phyloP scores from a whole-genome alignment of 2,797 vertebrate genomes.

The Schizothorax lantsangensis region DNA sequence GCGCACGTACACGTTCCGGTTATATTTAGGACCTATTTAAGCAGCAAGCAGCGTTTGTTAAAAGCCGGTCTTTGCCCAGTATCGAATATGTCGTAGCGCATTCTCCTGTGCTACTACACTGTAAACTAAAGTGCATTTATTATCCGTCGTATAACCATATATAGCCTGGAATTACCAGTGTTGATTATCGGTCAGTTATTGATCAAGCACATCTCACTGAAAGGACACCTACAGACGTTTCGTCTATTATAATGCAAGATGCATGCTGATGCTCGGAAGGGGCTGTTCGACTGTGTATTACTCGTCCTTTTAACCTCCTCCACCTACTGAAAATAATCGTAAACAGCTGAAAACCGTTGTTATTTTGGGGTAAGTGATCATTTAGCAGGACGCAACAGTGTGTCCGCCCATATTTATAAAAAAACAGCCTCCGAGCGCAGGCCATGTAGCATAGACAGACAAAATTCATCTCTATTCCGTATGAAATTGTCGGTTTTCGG shows the following conservation, averaged over 20 bases:
- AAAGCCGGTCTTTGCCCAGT: conserved; percentile 43
- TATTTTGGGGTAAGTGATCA: conserved; percentile 79
- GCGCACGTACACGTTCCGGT: conserved; percentile 71
- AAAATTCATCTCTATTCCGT: conserved; percentile 5
- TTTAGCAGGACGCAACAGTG: conserved; percentile 61
- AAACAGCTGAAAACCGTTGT: conserved; percentile 71
- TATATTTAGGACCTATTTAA: conserved; percentile 89
- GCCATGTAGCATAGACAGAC: conserved; percentile 37
- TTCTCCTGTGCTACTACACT: background rate
- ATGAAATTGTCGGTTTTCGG: conserved; percentile 39
- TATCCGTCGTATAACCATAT: background rate
- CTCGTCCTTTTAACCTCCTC: conserved; percentile 33
- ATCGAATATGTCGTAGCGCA: conserved; percentile 18
- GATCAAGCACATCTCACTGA: conserved; percentile 28
- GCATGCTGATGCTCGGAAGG: conserved; percentile 52
- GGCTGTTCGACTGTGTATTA: conserved; percentile 37
- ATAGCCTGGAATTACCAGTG: background rate
- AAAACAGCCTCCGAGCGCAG: conserved; percentile 70
- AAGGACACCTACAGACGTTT: conserved; percentile 44
- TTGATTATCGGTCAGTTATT: conserved; percentile 1
- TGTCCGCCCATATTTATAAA: conserved; percentile 83
- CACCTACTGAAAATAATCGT: conserved; percentile 54
- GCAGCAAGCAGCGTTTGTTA: conserved; percentile 21
- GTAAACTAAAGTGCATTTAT: background rate
- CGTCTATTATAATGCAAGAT: conserved; percentile 56